These are phyloP conservation scores for Tachycineta bicolor DNA, from an alignment of 2,113 vertebrate species.

Conservation along the genomic window DNA sequence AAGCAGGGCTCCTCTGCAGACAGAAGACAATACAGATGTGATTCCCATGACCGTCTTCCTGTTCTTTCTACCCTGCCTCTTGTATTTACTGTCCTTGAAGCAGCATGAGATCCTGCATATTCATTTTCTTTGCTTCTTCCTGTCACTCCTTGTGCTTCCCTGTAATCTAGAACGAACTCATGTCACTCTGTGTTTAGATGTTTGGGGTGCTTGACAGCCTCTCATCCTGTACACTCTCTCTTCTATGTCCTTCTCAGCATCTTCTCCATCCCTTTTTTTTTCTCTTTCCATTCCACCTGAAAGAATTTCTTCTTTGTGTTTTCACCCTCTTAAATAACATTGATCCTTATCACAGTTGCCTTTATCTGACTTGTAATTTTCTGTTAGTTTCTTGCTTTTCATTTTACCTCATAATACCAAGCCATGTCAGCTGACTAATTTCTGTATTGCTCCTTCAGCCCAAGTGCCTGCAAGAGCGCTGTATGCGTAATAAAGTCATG, in stretches of 20 bases:
- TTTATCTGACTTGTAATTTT: constrained; percentile 16
- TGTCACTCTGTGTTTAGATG: not conserved
- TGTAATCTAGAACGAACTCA: not conserved
- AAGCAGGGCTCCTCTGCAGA: fast-evolving
- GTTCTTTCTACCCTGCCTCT: not conserved
- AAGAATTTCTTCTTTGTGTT: not conserved
- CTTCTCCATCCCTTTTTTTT: not conserved
- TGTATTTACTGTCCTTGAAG: not conserved
- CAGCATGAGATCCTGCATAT: not conserved
- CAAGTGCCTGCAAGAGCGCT: not conserved
- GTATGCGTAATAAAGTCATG: not conserved
- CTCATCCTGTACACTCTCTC: not conserved
- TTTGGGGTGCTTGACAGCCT: not conserved
- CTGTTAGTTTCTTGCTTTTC: not conserved
- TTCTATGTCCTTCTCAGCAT: not conserved
- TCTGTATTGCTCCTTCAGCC: not conserved
- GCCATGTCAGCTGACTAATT: not conserved
- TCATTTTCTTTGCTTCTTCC: not conserved
- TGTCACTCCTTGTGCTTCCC: not conserved
- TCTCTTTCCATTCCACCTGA: not conserved
- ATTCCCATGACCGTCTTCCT: not conserved
- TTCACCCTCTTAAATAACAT: not conserved
- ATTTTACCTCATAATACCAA: not conserved
- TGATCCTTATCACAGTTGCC: not conserved
- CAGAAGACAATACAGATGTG: not conserved